Conservation (phyloP, 2,797 vertebrate species). For the Trachurus trachurus region DNA sequence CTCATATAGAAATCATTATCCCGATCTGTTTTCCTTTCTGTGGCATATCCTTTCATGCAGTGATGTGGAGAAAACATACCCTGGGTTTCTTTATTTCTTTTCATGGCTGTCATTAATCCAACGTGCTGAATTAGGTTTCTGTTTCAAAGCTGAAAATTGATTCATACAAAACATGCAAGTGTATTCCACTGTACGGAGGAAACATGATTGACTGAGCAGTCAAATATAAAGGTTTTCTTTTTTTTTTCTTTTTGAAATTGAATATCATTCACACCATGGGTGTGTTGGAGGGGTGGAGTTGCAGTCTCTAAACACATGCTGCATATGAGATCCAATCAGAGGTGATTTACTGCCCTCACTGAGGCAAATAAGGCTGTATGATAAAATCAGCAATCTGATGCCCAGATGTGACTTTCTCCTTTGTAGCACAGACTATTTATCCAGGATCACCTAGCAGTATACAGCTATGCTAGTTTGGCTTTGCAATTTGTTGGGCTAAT, state of each 20-base stretch:
- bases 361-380: constrained; percentile 51
- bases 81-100: not conserved
- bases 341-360: constrained; percentile 62
- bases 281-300: constrained; percentile 42
- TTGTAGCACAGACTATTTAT: constrained; percentile 31
- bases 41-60: constrained; percentile 25
- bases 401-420: constrained; percentile 53
- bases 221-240: constrained; percentile 1
- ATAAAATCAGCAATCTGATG: constrained; percentile 64
- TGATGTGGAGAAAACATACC: constrained; percentile 2
- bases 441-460: constrained; percentile 31
- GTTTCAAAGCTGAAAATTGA: constrained; percentile 13
- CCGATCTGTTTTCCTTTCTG: constrained; percentile 42
- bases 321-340: constrained; percentile 61
- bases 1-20: constrained; percentile 55
- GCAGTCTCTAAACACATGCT: constrained; percentile 50
- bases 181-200: not conserved
- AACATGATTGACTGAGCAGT: not conserved
- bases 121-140: constrained; percentile 5
- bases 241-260: constrained; percentile 11
- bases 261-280: constrained; percentile 15
- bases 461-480: constrained; percentile 31
- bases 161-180: constrained; percentile 14
- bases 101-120: constrained; percentile 14
- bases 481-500: constrained; percentile 46